phyloP scores from a whole-genome alignment of 2,797 vertebrate species.

The Vespertilio murinus region DNA sequence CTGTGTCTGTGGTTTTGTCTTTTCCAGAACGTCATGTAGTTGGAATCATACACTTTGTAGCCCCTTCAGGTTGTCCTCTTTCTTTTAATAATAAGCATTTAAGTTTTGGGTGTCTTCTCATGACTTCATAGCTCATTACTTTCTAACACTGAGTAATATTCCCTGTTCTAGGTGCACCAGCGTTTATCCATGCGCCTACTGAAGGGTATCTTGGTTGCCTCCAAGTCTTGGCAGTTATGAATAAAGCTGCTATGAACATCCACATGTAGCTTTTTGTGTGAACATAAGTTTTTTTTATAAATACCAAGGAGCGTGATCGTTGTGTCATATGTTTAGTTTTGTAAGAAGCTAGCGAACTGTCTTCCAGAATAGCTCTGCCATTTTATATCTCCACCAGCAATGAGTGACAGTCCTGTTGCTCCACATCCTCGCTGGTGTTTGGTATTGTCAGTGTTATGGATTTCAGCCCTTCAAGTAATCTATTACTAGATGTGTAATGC shows the following conservation, averaged over 20 bases:
- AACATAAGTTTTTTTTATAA: not conserved
- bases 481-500: not conserved
- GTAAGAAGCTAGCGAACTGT: not conserved
- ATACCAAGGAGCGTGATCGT: not conserved
- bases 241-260: not conserved
- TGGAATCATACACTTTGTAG: not conserved
- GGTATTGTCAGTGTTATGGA: not conserved
- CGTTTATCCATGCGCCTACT: not conserved
- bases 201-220: not conserved
- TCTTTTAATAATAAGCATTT: not conserved
- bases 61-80: not conserved
- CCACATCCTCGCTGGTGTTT: not conserved
- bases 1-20: not conserved
- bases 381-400: not conserved
- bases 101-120: not conserved
- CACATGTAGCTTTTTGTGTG: not conserved
- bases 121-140: not conserved
- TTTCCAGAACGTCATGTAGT: not conserved
- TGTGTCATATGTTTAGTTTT: not conserved
- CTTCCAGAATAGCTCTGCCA: not conserved
- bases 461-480: not conserved
- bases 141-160: not conserved
- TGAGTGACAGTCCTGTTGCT: not conserved
- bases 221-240: not conserved
- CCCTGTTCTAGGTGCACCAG: not conserved